phyloP scores from a whole-genome alignment of 2,888 invertebrate genomes.

The Aphidoletes aphidimyza region DNA sequence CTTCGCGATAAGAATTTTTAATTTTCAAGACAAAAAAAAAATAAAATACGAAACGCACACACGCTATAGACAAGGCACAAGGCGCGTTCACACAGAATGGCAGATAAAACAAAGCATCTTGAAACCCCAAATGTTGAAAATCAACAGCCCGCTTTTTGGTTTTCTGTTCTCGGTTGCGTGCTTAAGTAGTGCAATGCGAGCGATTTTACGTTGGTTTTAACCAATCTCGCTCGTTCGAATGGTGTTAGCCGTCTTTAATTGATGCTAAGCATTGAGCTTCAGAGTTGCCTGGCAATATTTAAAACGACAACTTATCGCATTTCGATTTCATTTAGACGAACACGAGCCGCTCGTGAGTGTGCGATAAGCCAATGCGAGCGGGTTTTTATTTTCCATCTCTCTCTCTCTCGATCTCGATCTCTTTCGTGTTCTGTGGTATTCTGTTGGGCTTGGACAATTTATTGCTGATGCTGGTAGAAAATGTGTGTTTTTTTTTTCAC shows the following conservation, averaged over 20 bases:
- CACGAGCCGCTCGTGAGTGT: conserved; percentile 1
- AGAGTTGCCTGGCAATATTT: conserved; percentile 19
- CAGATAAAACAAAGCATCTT: background rate
- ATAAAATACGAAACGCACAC: conserved; percentile 13
- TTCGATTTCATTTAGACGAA: conserved; percentile 52
- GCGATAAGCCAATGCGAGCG: background rate
- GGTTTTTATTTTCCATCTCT: background rate
- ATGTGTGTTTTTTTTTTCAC: background rate
- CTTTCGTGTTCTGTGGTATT: background rate
- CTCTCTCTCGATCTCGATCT: background rate
- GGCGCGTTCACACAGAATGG: no score
- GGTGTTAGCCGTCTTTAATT: conserved; percentile 41
- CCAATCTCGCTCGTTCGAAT: background rate
- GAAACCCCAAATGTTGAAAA: no score
- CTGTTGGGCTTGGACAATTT: conserved; percentile 8
- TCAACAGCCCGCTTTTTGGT: background rate
- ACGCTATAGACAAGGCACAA: background rate
- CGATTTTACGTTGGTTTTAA: background rate
- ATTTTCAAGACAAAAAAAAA: conserved; percentile 44
- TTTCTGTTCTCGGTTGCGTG: background rate
- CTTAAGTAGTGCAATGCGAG: no score
- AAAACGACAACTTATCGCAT: conserved; percentile 50
- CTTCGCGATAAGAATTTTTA: conserved; percentile 53
- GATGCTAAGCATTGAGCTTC: conserved; percentile 45
- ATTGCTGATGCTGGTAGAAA: conserved; percentile 50